Percentiles rank a stretch among this genome's conserved stretches.
These are phyloP conservation scores for Nowickia ferox DNA, from an alignment of 2,888 invertebrate species.

Conservation along the genomic window DNA sequence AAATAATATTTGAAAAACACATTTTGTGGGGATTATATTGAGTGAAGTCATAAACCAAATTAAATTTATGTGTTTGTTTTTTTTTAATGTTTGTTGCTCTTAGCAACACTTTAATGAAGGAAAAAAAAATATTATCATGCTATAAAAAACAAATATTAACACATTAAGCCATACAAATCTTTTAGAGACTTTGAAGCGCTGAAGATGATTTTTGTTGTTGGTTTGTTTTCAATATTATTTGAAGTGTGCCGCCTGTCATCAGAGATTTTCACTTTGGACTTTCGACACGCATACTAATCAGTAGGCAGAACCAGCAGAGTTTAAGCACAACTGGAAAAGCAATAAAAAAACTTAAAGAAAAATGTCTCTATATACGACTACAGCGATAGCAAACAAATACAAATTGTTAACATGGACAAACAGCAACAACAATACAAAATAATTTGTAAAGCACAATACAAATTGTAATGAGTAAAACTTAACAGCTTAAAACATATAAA, in stretches of 20 bases:
- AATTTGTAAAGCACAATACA: neutral
- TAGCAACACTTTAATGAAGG: slow-evolving; percentile 28
- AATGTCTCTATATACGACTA: neutral
- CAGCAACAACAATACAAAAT: neutral
- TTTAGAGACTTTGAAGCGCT: slow-evolving; percentile 8
- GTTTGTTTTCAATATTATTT: slow-evolving; percentile 26
- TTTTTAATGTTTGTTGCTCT: slow-evolving; percentile 3
- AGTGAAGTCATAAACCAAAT: slow-evolving; percentile 56
- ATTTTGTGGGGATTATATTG: slow-evolving; percentile 2
- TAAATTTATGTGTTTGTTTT: slow-evolving; percentile 12
- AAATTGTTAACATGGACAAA: slow-evolving; percentile 27
- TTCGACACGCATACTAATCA: slow-evolving; percentile 59
- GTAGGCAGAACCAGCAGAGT: slow-evolving; percentile 15
- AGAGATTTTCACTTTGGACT: slow-evolving; percentile 64
- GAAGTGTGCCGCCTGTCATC: slow-evolving; percentile 71
- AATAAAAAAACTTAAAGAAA: slow-evolving; percentile 32
- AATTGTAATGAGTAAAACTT: neutral
- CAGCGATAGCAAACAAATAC: slow-evolving; percentile 14
- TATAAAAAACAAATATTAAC: neutral
- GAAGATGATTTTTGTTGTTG: slow-evolving; percentile 15
- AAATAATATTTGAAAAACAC: slow-evolving; percentile 2
- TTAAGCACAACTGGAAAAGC: neutral
- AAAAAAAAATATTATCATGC: too few species aligned
- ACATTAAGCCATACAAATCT: slow-evolving; percentile 8
- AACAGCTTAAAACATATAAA: neutral